phyloP scores from a whole-genome alignment of 2,797 vertebrate genomes.

The Labeo calbasu region DNA sequence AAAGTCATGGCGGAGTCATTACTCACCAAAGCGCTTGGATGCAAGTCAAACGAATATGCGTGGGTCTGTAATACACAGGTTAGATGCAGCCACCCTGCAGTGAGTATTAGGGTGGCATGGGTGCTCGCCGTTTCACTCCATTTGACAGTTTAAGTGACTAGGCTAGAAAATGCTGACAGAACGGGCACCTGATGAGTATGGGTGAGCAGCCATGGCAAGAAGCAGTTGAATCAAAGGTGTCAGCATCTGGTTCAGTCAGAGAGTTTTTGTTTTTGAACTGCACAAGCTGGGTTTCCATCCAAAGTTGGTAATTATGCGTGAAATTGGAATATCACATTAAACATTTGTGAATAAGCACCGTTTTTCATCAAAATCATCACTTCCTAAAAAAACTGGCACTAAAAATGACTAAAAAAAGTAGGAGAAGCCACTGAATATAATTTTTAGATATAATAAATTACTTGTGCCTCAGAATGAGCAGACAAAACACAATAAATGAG shows the following conservation, averaged over 20 bases:
- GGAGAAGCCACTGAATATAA: no score
- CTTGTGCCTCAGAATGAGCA: no score
- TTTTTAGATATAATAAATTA: no score
- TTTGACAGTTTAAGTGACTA: constrained; percentile 55
- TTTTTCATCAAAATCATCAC: no score
- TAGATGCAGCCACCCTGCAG: constrained; percentile 32
- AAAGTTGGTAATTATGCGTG: no score
- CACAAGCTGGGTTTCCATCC: no score
- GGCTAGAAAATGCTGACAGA: constrained; percentile 40
- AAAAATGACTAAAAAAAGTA: no score
- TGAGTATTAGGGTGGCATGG: neutral
- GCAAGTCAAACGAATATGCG: constrained; percentile 23
- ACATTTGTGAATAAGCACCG: no score
- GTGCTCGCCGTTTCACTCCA: constrained; percentile 10
- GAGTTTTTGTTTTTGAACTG: neutral
- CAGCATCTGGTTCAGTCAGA: neutral
- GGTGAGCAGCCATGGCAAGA: constrained; percentile 15
- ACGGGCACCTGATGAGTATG: constrained; percentile 15
- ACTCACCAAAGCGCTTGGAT: constrained; percentile 20
- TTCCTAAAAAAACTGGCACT: no score
- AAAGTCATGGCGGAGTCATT: constrained; percentile 28
- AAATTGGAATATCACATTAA: no score
- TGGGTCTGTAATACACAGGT: constrained; percentile 27
- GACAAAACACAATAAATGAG: no score
- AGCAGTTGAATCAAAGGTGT: constrained; percentile 23